Evolutionary conservation across 2,888 invertebrate genomes (phyloP).

Genomic region (Rhyacophila evoluta): DNA sequence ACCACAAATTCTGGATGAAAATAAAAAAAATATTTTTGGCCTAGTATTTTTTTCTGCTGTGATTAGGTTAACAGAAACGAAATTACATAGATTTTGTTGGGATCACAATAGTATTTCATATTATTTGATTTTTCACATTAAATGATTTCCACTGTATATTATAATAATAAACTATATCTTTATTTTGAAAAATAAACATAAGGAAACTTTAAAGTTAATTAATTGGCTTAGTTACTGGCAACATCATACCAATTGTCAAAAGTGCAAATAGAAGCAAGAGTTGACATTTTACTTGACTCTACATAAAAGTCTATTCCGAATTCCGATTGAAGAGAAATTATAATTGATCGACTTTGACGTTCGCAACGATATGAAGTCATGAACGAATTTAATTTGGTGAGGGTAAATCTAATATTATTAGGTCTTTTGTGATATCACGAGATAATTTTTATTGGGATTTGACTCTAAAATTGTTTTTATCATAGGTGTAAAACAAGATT

Average conservation of each 20-base stretch:
- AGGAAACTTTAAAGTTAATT: too few species aligned
- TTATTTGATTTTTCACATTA: too few species aligned
- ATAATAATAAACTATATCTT: too few species aligned
- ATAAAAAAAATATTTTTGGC: too few species aligned
- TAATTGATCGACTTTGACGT: not conserved
- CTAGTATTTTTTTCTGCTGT: too few species aligned
- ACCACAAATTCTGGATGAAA: too few species aligned
- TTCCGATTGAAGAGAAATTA: not conserved
- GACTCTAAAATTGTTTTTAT: not conserved
- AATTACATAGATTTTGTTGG: too few species aligned
- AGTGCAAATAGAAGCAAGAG: not conserved
- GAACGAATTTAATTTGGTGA: constrained; percentile 18
- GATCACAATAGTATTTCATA: too few species aligned
- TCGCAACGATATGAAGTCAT: constrained; percentile 10
- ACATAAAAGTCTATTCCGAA: not conserved
- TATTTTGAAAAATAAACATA: too few species aligned
- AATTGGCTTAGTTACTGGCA: not conserved
- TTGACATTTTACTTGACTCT: not conserved
- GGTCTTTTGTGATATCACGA: not conserved
- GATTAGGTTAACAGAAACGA: too few species aligned
- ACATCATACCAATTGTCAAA: not conserved
- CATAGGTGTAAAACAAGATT: constrained; percentile 8
- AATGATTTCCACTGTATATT: too few species aligned
- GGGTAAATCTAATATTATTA: not conserved
- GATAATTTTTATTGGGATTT: not conserved